These are phyloP conservation scores for Pseudonaja textilis DNA, from an alignment of 2,113 vertebrate genomes.

Conservation along the genomic window DNA sequence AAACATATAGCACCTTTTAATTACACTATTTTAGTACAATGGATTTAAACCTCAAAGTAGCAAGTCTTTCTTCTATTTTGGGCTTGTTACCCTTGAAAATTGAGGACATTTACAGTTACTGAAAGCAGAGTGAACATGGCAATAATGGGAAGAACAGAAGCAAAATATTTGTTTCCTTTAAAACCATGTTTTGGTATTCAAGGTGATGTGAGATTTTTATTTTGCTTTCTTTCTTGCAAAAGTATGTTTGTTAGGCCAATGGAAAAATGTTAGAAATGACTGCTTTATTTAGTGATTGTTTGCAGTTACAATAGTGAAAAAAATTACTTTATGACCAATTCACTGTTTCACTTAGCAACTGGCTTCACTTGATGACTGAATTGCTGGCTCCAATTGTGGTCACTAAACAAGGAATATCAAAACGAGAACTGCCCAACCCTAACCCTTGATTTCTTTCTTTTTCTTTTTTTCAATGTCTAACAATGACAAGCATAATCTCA, in stretches of 20 bases:
- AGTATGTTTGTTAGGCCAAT: neutral
- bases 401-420: neutral
- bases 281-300: neutral
- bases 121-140: neutral
- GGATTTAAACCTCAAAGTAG: neutral
- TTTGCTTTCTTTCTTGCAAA: neutral
- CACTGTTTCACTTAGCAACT: neutral
- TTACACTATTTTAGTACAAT: neutral
- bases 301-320: neutral
- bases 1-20: neutral
- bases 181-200: neutral
- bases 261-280: neutral
- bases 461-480: neutral
- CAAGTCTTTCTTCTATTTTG: neutral
- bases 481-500: neutral
- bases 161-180: neutral
- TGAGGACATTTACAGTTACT: neutral
- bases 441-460: neutral
- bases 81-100: neutral
- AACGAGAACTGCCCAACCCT: neutral
- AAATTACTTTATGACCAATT: neutral
- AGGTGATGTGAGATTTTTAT: neutral
- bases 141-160: neutral
- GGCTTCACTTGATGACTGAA: neutral
- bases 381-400: neutral